Evolutionary conservation across 2,888 invertebrate species (phyloP), one percentile per base, ranked within the genome.

Genomic region (Amiota minor): DNA sequence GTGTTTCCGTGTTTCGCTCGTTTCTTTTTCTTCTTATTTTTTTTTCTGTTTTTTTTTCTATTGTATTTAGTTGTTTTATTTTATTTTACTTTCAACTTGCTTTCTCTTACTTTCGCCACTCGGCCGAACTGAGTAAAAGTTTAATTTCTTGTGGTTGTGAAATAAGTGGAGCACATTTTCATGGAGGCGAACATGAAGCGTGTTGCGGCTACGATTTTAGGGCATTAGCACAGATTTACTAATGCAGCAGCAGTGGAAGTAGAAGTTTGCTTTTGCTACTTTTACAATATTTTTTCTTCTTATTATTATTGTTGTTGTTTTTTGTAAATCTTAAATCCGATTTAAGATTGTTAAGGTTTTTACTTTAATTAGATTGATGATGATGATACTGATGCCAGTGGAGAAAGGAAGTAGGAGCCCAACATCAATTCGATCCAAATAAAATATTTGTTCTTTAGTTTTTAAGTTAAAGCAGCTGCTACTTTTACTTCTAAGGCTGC

Each of bases 71-170:
- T 35, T 35, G 35, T 35, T 35, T 8, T 35, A 35, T 35, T 35
- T 35, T 35, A 35, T 35, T 35, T 35, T 35, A 35, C 35, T 35
- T 35, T 35, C 35, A 35, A 35, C 35, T 35, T 35, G 35, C 6
- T 35, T 35, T 35, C 4, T 35, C 35, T 35, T 35, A 35, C 35
- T 35, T 35, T 35, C 35, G 35, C 35, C 35, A 35, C 35, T 35
- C 4, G 35, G 35, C 35, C 35, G 35, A 65, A 35, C 50, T n/a
- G 50, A 61, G 23, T 14, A 12, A 61, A 65, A 50, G 67, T 68
- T 68, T 68, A 68, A 68, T 68, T 68, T 68, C 67, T 65, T 68
- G 67, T 23, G 67, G 50, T 53, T 68, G n/a, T 20, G 12, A 65
- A 65, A 49, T 50, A 50, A 68, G 53, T 68, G 46, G 47, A 68